Evolutionary conservation across 2,888 invertebrate species (phyloP), one percentile per base, ranked within the genome.

Genomic region (Drosophila atroscutellata): DNA sequence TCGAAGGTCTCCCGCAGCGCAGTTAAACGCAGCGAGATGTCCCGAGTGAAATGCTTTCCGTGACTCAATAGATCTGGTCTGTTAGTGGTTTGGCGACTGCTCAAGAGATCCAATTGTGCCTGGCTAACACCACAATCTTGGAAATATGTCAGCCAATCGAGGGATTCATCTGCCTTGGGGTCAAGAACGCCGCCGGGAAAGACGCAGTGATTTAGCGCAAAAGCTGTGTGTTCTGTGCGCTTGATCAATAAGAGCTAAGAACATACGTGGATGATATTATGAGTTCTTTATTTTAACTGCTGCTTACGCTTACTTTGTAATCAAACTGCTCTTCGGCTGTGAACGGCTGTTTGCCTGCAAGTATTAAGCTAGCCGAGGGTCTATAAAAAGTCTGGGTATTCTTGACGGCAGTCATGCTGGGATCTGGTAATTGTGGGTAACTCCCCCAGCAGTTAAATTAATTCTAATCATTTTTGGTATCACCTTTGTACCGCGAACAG

Each of bases 1-100:
- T 98, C 98, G 94, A 98, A 98, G 11, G 97, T 96, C 93, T 98
- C 98, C 55, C 97, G 93, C 62, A 98, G 96, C 0, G 98, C 98
- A 61, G 96, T 95, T 79, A 98, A 96, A 84, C 98, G 94, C 60
- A 98, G 93, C 1, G 97, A 95, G 68, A 98, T 94, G 91, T 97
- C 95, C 85, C 94, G 90, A 0, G 85, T 68, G 20, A 94, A 91
- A 51, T 94, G 93, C 75, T 93, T 90, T 37, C 84, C 80, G 20
- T 77, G 70, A 11, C 93, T 93, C 90, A 94, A 92, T 73, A 95
- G 57, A 7, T 72, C 92, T 15, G 77, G 77, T 50, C 86, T 92
- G 6, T 68, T 56, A 73, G 81, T 92, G 88, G 24, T 7, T 57
- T 85, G 80, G 0, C 20, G 60, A 39, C 57, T 51, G 8, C n/a